Conservation (phyloP, 2,888 invertebrate genomes). For the Volucella inflata region DNA sequence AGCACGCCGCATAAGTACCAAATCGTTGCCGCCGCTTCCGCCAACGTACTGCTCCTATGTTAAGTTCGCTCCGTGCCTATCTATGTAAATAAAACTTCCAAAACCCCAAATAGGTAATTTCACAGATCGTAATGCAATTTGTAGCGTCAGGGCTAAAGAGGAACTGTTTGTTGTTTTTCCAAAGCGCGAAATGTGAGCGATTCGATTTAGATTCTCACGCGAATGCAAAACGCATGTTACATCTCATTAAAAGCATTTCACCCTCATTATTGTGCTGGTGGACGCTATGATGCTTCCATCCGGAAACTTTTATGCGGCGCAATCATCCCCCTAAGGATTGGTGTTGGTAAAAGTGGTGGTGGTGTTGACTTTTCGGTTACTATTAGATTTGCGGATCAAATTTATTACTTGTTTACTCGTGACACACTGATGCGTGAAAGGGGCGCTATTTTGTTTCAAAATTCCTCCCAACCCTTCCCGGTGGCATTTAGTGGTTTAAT, state of each 20-base stretch:
- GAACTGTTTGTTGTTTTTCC: slow-evolving; percentile 30
- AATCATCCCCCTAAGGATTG: slow-evolving; percentile 26
- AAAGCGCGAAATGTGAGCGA: slow-evolving; percentile 24
- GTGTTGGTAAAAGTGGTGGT: neutral
- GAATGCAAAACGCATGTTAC: slow-evolving; percentile 65
- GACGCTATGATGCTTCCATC: neutral
- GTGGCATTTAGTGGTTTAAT: slow-evolving; percentile 55
- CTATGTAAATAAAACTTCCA: slow-evolving; percentile 57
- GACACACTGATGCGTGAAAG: slow-evolving; percentile 54
- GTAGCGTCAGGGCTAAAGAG: neutral
- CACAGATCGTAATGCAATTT: slow-evolving; percentile 73
- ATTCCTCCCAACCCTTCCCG: slow-evolving; percentile 14
- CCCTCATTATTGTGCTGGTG: slow-evolving; percentile 52
- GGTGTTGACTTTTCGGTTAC: slow-evolving; percentile 52
- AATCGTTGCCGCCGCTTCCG: neutral
- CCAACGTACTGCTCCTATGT: neutral
- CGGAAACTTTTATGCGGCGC: neutral
- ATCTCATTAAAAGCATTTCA: slow-evolving; percentile 66
- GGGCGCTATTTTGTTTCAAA: slow-evolving; percentile 42
- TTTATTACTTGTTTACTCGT: slow-evolving; percentile 74
- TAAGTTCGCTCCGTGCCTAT: no score
- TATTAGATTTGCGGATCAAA: slow-evolving; percentile 69
- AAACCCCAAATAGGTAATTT: slow-evolving; percentile 70
- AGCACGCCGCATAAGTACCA: slow-evolving; percentile 46
- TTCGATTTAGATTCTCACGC: slow-evolving; percentile 54